phyloP scores from a whole-genome alignment of 1,140 invertebrate species.

The Diabrotica undecimpunctata region DNA sequence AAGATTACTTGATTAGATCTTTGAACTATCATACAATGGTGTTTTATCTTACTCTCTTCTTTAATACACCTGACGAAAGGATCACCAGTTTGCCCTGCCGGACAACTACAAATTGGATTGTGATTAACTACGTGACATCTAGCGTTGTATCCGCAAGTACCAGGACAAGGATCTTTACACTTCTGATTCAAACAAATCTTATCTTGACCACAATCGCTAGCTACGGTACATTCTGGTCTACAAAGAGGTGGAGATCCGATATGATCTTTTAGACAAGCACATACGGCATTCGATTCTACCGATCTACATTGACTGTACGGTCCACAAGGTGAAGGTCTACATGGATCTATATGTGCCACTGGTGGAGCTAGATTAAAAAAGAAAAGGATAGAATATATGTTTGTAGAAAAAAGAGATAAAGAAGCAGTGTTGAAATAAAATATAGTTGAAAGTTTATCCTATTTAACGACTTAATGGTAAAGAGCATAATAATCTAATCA shows the following conservation, averaged over 20 bases:
- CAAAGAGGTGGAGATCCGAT: slow-evolving; percentile 68
- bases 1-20: slow-evolving; percentile 22
- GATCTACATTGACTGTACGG: slow-evolving; percentile 67
- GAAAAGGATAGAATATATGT: slow-evolving; percentile 3
- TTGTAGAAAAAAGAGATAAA: slow-evolving; percentile 3
- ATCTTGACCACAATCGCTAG: slow-evolving; percentile 67
- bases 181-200: slow-evolving; percentile 69
- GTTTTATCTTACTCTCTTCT: slow-evolving; percentile 54
- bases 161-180: slow-evolving; percentile 72
- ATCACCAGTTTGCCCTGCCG: slow-evolving; percentile 64
- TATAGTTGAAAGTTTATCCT: too few species aligned
- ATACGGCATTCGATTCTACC: slow-evolving; percentile 63
- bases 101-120: slow-evolving; percentile 73
- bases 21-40: slow-evolving; percentile 27
- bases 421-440: too few species aligned
- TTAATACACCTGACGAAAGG: slow-evolving; percentile 66
- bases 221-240: slow-evolving; percentile 71
- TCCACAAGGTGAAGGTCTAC: slow-evolving; percentile 65
- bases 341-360: slow-evolving; percentile 55
- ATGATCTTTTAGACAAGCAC: slow-evolving; percentile 65
- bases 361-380: slow-evolving; percentile 42
- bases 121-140: slow-evolving; percentile 72
- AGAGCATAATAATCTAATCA: too few species aligned
- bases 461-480: too few species aligned
- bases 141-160: slow-evolving; percentile 70